Evolutionary conservation across 64 coral and sea anemone genomes (phyloP).

Genomic region (Stylophora pistillata): DNA sequence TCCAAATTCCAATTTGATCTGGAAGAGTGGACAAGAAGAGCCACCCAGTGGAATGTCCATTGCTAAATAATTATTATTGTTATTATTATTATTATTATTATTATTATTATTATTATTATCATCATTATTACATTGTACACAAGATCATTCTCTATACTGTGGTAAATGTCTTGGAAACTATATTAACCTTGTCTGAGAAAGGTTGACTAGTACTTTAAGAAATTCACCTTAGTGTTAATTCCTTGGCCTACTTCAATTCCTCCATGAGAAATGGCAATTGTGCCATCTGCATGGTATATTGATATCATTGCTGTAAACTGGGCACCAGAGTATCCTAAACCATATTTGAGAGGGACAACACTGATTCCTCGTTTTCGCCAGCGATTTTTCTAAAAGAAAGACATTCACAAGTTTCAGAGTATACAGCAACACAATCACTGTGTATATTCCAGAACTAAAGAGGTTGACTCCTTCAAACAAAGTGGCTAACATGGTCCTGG

Average conservation of each 20-base stretch:
- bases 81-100: too few species aligned
- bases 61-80: too few species aligned
- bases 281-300: slow-evolving; percentile 80
- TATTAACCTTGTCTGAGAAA: neutral
- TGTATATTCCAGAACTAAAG: too few species aligned
- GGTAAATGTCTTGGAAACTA: too few species aligned
- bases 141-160: too few species aligned
- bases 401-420: neutral
- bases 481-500: too few species aligned
- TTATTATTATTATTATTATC: too few species aligned
- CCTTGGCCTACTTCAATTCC: slow-evolving; percentile 93
- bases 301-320: slow-evolving; percentile 78
- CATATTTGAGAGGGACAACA: slow-evolving; percentile 64
- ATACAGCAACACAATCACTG: neutral
- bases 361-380: slow-evolving; percentile 93
- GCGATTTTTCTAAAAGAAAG: slow-evolving; percentile 71
- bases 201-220: neutral
- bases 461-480: too few species aligned
- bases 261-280: slow-evolving; percentile 84
- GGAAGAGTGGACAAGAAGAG: too few species aligned
- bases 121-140: too few species aligned
- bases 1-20: too few species aligned
- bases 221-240: slow-evolving; percentile 86
- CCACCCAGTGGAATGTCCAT: too few species aligned
- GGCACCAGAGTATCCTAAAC: neutral